phyloP scores from a whole-genome alignment of 2,888 invertebrate species.

The Norana najaformis region DNA sequence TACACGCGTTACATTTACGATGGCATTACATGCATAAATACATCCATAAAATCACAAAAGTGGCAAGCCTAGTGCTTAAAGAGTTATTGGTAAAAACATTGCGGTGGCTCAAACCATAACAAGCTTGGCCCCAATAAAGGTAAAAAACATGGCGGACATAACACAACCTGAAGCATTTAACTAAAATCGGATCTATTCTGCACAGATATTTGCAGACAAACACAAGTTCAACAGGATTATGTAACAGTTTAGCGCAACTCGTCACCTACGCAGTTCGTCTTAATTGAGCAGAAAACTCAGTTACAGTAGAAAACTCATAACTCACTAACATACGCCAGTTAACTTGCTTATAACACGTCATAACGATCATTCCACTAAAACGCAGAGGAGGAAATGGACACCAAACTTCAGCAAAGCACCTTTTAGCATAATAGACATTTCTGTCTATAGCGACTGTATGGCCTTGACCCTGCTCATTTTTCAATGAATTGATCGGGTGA shows the following conservation, averaged over 20 bases:
- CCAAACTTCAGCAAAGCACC: too few species aligned
- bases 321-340: background rate
- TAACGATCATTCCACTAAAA: background rate
- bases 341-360: background rate
- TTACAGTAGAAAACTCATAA: background rate
- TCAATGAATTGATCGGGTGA: too few species aligned
- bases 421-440: too few species aligned
- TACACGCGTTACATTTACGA: background rate
- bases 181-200: background rate
- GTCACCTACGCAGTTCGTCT: background rate
- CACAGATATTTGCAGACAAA: background rate
- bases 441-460: too few species aligned
- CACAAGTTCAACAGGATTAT: background rate
- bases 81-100: background rate
- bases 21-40: too few species aligned
- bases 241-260: background rate
- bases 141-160: background rate
- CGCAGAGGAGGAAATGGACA: background rate
- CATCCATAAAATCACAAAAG: background rate
- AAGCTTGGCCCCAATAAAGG: background rate
- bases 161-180: background rate
- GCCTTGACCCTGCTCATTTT: too few species aligned
- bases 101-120: background rate
- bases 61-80: background rate
- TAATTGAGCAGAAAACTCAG: slow-evolving; percentile 13